Evolutionary conservation across 2,113 vertebrate species (phyloP).

Genomic region (Rafetus swinhoei): DNA sequence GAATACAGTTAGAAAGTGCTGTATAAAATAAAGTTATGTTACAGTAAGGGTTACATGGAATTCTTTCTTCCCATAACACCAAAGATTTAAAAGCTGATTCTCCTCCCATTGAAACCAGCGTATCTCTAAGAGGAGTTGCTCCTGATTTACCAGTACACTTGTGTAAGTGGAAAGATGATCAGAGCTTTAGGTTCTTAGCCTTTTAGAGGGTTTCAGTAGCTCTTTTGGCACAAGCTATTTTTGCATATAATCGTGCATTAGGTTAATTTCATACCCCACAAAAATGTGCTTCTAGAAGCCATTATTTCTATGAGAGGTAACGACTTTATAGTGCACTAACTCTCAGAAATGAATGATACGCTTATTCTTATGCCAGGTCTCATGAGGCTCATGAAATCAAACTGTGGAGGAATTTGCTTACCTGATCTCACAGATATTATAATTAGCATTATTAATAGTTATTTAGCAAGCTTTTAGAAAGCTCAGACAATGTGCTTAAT

Average conservation of each 20-base stretch:
- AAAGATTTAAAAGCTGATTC: neutral
- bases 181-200: neutral
- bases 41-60: neutral
- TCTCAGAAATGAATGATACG: conserved; percentile 21
- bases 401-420: neutral
- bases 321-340: conserved; percentile 38
- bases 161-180: neutral
- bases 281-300: conserved; percentile 1
- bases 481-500: neutral
- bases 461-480: neutral
- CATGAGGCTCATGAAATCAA: neutral
- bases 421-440: neutral
- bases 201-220: neutral
- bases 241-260: conserved; percentile 6
- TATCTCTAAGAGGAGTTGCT: neutral
- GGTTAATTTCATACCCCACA: conserved; percentile 13
- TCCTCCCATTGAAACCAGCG: neutral
- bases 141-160: neutral
- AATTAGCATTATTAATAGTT: conserved; percentile 16
- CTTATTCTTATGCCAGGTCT: conserved; percentile 5
- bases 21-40: neutral
- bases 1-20: neutral
- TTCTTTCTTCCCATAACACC: neutral
- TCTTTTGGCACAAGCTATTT: neutral
- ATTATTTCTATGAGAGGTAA: conserved; percentile 39